Conservation (phyloP, 2,888 invertebrate species). For the Yponomeuta malinellus region DNA sequence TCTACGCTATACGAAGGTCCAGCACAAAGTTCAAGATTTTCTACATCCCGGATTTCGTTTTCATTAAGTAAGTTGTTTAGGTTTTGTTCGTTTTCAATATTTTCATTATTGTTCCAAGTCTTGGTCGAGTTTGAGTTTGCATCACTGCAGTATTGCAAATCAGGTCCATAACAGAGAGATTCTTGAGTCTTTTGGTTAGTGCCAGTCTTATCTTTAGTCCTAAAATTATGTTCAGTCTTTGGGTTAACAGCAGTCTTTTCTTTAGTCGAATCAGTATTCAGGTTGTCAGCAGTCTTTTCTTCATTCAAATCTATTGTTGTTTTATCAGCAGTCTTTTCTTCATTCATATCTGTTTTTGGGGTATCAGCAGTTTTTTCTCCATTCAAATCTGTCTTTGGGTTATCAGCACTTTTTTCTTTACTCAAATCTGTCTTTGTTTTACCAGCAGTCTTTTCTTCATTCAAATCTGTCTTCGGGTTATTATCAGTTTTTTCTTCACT, state of each 20-base stretch:
- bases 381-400: background rate
- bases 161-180: constrained; percentile 8
- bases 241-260: too few species aligned
- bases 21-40: constrained; percentile 9
- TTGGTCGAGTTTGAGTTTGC: constrained; percentile 8
- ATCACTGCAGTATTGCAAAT: constrained; percentile 8
- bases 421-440: background rate
- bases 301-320: too few species aligned
- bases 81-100: constrained; percentile 9
- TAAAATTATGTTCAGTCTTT: background rate
- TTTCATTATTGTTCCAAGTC: constrained; percentile 8
- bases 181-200: constrained; percentile 7
- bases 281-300: too few species aligned
- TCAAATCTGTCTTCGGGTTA: too few species aligned
- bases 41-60: constrained; percentile 10
- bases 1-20: constrained; percentile 9
- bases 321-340: background rate
- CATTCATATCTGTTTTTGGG: constrained; percentile 1
- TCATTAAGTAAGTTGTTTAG: background rate
- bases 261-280: too few species aligned
- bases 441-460: too few species aligned
- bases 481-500: too few species aligned
- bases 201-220: background rate
- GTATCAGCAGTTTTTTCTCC: constrained; percentile 5
- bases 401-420: background rate